Evolutionary conservation across 2,888 invertebrate species (phyloP).

Genomic region (Drosophila yooni): DNA sequence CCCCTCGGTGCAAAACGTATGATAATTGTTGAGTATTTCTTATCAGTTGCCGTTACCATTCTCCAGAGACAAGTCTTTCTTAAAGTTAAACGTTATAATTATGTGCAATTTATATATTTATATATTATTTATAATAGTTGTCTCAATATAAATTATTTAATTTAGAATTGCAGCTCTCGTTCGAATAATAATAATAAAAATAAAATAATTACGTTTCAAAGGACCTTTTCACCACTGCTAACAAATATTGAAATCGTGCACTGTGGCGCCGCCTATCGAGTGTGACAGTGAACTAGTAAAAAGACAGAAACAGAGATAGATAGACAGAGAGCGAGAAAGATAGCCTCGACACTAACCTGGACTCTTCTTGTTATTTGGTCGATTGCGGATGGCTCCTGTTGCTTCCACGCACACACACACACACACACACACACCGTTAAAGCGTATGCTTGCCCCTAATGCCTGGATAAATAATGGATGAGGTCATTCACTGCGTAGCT

Average conservation of each 20-base stretch:
- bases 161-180: neutral
- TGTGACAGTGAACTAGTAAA: constrained; percentile 3
- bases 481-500: constrained; percentile 65
- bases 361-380: constrained; percentile 33
- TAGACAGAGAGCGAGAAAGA: neutral
- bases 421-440: constrained; percentile 4
- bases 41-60: neutral
- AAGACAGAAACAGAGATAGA: neutral
- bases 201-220: neutral
- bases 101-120: neutral
- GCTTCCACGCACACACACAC: constrained; percentile 26
- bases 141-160: neutral
- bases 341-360: neutral
- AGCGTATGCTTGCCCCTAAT: neutral
- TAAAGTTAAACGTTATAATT: neutral
- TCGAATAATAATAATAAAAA: neutral
- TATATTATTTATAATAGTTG: neutral
- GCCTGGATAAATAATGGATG: constrained; percentile 43
- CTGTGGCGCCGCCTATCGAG: constrained; percentile 1
- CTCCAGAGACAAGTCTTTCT: neutral
- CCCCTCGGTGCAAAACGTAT: neutral
- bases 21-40: neutral
- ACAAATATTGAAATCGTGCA: neutral
- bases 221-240: neutral
- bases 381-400: constrained; percentile 45